These are phyloP conservation scores for Chlorodrepanis virens DNA, from an alignment of 2,113 vertebrate species.

Conservation along the genomic window DNA sequence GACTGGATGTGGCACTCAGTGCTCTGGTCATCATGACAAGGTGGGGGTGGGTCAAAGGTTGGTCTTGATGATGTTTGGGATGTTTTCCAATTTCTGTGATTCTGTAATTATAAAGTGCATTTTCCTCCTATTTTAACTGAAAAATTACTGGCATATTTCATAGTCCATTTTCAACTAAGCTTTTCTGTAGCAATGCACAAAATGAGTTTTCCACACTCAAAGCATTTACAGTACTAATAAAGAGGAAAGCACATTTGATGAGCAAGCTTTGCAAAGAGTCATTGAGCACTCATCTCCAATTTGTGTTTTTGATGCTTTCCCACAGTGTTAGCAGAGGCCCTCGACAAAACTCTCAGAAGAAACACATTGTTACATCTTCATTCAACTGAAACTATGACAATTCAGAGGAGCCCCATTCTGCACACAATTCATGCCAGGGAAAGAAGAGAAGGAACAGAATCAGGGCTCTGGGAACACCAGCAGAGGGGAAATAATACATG, in stretches of 20 bases:
- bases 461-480: background rate
- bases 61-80: background rate
- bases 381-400: background rate
- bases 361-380: background rate
- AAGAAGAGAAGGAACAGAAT: background rate
- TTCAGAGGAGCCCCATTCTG: background rate
- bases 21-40: no score
- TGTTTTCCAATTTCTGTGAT: background rate
- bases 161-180: background rate
- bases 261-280: background rate
- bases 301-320: background rate
- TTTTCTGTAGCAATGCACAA: background rate
- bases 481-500: background rate
- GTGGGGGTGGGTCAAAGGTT: background rate
- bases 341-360: background rate
- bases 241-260: background rate
- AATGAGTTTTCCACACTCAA: background rate
- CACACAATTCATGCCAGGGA: background rate
- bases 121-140: background rate
- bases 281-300: background rate
- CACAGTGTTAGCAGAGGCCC: background rate
- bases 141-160: background rate
- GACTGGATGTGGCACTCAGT: accelerated
- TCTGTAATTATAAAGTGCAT: background rate
- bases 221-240: background rate